Evolutionary conservation across 2,113 vertebrate species (phyloP).

Genomic region (Calyptomena viridis): DNA sequence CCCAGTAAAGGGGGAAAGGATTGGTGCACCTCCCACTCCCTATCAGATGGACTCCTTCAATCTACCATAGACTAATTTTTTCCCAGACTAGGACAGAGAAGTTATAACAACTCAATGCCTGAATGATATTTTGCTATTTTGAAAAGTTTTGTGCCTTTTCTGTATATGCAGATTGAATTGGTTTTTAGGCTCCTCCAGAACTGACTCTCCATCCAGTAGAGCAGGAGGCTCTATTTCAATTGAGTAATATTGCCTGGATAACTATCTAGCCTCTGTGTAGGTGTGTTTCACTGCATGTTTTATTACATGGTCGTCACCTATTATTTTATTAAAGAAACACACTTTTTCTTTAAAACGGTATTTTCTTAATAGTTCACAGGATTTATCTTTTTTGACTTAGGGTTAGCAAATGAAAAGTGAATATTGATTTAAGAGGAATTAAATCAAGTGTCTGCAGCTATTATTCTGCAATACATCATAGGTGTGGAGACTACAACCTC

Average conservation of each 20-base stretch:
- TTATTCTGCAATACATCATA: neutral
- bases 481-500: neutral
- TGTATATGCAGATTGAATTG: neutral
- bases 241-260: neutral
- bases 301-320: neutral
- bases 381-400: neutral
- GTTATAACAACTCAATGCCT: neutral
- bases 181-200: neutral
- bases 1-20: neutral
- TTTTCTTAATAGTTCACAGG: neutral
- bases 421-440: neutral
- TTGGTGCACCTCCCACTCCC: neutral
- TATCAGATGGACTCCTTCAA: neutral
- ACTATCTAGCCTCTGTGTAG: neutral
- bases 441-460: neutral
- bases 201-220: neutral
- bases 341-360: neutral
- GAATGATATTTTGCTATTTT: neutral
- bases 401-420: neutral
- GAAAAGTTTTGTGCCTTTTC: neutral
- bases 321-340: neutral
- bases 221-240: neutral
- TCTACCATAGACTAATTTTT: neutral
- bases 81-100: neutral
- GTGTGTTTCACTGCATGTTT: neutral